Base-by-base conservation (phyloP, 64 coral and sea anemone species). In the Porites australiensis region DNA sequence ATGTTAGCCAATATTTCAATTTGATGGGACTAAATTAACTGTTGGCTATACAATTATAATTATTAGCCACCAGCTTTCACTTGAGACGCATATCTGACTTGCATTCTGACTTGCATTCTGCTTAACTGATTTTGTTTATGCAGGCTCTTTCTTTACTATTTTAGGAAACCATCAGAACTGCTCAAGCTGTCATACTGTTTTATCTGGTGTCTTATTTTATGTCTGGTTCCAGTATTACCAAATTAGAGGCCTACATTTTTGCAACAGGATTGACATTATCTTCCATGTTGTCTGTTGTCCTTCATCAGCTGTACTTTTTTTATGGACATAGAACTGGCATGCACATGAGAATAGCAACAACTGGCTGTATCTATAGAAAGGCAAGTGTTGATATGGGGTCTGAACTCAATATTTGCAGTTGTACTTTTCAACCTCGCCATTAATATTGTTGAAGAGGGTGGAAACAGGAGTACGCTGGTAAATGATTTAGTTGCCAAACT, bases 321-420 rank as follows among this genome's bases (percentile, higher is more conserved):
- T 22, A 44, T 79, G 73, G 65, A 13, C 91, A 88, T 45, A 88
- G 91, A 89, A 15, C 82, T 50, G 95, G 95, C 65, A 96, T 96
- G 95, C 91, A 93, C 37, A 49, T 86, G 1, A 68, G 91, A 87
- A 74, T 93, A 70, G 91, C 95, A 58, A 88, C 93, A n/a, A 86
- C 64, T 79, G 95, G 95, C 14, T 69, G 89, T 47, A 86, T 96
- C 52, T 96, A 93, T 69, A 93, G 87, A 90, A 96, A 96, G 95
- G 95, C 89, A 93, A 78, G 58, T 87, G 8, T 48, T 4, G 48
- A 37, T 63, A 37, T 37, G 27, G 27, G 27, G 27, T 37, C 27
- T 37, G 27, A 37, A 37, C 27, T 37, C 27, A 37, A 37, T 37
- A 37, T 37, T 37, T 37, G 27, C 27, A 37, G 1, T 37, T 37